A percentile compares a stretch with the other conserved stretches of the same genome.
phyloP scores from a whole-genome alignment of 2,113 vertebrate species.

The Vidua chalybeata region DNA sequence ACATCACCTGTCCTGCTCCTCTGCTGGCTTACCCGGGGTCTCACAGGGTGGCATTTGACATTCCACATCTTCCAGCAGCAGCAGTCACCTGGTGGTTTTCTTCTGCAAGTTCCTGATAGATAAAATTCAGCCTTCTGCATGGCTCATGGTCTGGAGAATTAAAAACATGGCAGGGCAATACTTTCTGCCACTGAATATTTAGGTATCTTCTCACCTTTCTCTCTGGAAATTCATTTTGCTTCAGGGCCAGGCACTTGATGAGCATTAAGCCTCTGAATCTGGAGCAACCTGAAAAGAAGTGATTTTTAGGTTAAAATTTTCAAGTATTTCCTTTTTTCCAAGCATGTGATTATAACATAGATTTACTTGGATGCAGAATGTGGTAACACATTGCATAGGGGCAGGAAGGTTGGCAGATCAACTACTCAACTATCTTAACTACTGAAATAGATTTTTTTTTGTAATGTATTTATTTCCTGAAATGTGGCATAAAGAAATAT shows the following conservation, averaged over 20 bases:
- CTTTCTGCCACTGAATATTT: background rate
- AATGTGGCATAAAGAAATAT: background rate
- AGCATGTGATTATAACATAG: background rate
- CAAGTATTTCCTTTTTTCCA: background rate
- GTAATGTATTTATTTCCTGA: background rate
- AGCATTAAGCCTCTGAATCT: background rate
- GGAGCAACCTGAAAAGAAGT: background rate
- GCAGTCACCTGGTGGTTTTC: background rate
- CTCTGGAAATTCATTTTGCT: background rate
- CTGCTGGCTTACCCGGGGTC: background rate
- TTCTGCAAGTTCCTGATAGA: background rate
- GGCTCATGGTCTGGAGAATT: background rate
- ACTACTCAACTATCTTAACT: background rate
- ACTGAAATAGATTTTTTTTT: background rate
- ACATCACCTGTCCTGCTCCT: background rate
- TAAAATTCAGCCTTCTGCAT: background rate
- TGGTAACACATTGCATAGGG: background rate
- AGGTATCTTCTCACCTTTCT: background rate
- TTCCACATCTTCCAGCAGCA: constrained; percentile 1
- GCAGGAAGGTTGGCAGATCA: background rate
- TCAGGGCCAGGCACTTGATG: background rate
- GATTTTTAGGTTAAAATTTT: background rate
- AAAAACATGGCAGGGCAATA: background rate
- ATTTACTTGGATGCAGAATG: background rate
- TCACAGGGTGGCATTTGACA: background rate